Evolutionary conservation across 64 coral and sea anemone species (phyloP), one percentile per base, ranked within the genome.

Genomic region (Montipora efflorescens): DNA sequence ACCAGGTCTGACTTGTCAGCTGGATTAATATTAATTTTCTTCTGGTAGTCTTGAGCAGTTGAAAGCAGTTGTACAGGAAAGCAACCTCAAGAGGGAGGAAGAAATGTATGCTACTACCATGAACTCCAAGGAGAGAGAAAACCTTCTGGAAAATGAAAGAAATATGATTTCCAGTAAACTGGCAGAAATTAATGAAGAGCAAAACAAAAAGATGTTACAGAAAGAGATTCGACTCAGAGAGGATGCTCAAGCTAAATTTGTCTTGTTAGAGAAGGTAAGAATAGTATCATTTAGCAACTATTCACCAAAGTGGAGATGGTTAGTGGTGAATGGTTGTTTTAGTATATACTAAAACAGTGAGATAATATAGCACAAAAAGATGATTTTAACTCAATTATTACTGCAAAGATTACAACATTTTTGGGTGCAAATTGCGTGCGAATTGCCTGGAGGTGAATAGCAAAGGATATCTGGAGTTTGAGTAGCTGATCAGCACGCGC

Each of bases 241-340:
- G 84, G 97, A 99, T 70, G 97, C 97, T 51, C 97, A 99, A 36
- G 81, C 95, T 61, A 99, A 96, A 68, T 99, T 99, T 79, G 68
- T 94, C 7, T 46, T 87, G 25, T 89, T 99, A 43, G 97, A 99
- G 43, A 98, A 93, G 92, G 97, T 98, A 18, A 11, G 1, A 59
- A 0, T 77, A 11, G 53, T 13, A 8, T 1, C 14, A 15, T 25
- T 7, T 36, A 36, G 36, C 36, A 36, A 36, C 36, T 36, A 36
- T 36, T 36, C 36, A 36, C 36, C 36, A 0, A 36, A 36, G 36
- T 36, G 36, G 1, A 36, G 36, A 36, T 36, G 36, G 36, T 36
- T 36, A 36, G 36, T 36, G 36, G 36, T 36, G 36, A 36, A 36
- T 36, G 1, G 36, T 36, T 36, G 36, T 1, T 36, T 36, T 36